Conservation (phyloP, 2,888 invertebrate species). For the Ophioninae sp. region DNA sequence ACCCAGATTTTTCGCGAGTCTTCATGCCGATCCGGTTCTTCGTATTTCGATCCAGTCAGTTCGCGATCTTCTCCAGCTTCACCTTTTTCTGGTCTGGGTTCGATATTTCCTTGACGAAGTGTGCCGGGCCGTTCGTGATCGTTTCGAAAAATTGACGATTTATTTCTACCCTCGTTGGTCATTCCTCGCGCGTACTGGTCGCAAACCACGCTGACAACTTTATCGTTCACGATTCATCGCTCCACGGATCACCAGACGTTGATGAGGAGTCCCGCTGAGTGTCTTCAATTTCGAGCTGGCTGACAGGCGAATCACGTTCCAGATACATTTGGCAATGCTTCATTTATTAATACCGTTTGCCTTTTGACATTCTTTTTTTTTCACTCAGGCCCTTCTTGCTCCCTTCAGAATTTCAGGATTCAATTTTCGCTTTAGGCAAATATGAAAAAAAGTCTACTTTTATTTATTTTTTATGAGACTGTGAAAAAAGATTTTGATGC, state of each 20-base stretch:
- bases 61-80: constrained; percentile 1
- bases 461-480: too few relatives aligned
- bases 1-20: constrained; percentile 48
- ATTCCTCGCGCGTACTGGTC: constrained; percentile 1
- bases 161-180: constrained; percentile 10
- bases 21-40: constrained; percentile 26
- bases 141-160: constrained; percentile 18
- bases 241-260: constrained; percentile 38
- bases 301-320: not conserved
- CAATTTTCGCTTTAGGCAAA: not conserved
- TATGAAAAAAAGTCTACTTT: too few relatives aligned
- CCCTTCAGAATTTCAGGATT: not conserved
- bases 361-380: not conserved
- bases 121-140: constrained; percentile 17
- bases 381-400: not conserved
- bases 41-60: constrained; percentile 26
- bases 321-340: not conserved
- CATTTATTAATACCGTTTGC: not conserved
- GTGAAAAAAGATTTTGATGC: too few relatives aligned
- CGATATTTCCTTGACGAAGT: constrained; percentile 8
- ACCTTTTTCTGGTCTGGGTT: constrained; percentile 6
- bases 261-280: constrained; percentile 23
- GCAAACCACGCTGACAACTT: constrained; percentile 7
- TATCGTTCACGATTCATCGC: constrained; percentile 39
- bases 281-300: constrained; percentile 7